A percentile compares a stretch with the other conserved stretches of the same genome.
phyloP scores from a whole-genome alignment of 2,797 vertebrate genomes.

The Urocyon cinereoargenteus region DNA sequence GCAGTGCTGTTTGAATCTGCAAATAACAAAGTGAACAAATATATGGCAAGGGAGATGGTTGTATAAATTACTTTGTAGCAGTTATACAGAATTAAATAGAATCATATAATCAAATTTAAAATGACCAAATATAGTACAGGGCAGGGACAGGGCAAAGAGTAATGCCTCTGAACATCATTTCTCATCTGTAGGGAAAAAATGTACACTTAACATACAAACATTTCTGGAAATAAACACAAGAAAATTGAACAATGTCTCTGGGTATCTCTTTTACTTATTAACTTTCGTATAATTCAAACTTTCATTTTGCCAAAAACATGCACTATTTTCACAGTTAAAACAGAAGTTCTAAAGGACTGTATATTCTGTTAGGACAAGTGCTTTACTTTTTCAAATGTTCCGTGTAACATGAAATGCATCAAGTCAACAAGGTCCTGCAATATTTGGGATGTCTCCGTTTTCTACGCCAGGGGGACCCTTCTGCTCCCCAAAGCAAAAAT shows the following conservation, averaged over 20 bases:
- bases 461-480: neutral
- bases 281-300: neutral
- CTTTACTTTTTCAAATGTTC: slow-evolving; percentile 18
- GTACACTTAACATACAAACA: neutral
- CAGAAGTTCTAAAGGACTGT: neutral
- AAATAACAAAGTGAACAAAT: neutral
- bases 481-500: neutral
- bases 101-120: neutral
- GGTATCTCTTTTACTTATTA: neutral
- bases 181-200: neutral
- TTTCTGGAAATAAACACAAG: slow-evolving; percentile 31
- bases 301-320: neutral
- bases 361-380: neutral
- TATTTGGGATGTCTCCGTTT: neutral
- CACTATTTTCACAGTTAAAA: slow-evolving; percentile 26
- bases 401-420: neutral
- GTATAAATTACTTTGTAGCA: slow-evolving; percentile 1
- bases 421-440: neutral
- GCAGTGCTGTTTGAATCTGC: neutral
- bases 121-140: neutral
- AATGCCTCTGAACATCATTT: neutral
- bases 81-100: neutral
- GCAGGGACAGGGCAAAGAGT: neutral
- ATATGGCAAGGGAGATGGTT: neutral
- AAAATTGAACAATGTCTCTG: neutral